Conservation (phyloP, 2,113 vertebrate genomes). For the Ascaphus truei region DNA sequence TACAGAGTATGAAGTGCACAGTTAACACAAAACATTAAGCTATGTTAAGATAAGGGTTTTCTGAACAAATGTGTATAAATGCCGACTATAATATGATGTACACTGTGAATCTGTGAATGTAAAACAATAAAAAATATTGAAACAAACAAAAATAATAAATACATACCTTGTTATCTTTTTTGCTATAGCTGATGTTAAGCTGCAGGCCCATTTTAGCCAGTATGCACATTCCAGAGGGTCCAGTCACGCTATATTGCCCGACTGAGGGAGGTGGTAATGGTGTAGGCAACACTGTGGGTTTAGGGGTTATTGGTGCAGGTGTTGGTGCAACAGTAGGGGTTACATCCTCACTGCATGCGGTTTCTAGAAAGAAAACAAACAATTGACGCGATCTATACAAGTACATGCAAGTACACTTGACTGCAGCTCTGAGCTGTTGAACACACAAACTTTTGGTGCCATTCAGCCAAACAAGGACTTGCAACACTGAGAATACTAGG, state of each 20-base stretch:
- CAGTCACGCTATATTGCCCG: conserved; percentile 65
- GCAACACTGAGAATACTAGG: too few relatives aligned
- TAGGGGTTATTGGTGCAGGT: conserved; percentile 37
- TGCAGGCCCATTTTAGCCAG: conserved; percentile 83
- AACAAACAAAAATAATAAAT: not conserved
- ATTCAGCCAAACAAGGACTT: too few relatives aligned
- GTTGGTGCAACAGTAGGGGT: conserved; percentile 40
- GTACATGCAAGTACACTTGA: not conserved
- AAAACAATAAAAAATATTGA: not conserved
- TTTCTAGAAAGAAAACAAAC: conserved; percentile 60
- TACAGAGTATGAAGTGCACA: too few relatives aligned
- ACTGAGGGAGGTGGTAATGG: conserved; percentile 48
- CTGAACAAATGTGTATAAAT: too few relatives aligned
- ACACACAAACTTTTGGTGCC: too few relatives aligned
- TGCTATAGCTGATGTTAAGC: conserved; percentile 73
- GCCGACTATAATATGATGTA: too few relatives aligned
- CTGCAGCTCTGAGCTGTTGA: too few relatives aligned
- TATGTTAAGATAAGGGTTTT: too few relatives aligned
- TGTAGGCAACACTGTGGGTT: conserved; percentile 45
- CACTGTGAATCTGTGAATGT: too few relatives aligned
- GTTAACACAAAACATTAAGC: too few relatives aligned
- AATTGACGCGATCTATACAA: too few relatives aligned
- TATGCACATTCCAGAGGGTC: conserved; percentile 70
- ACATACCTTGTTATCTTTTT: conserved; percentile 61
- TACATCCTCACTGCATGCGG: conserved; percentile 69